Conservation (phyloP, 37 sponge, comb jelly and placozoan species). For the Petrosia ficiformis region DNA sequence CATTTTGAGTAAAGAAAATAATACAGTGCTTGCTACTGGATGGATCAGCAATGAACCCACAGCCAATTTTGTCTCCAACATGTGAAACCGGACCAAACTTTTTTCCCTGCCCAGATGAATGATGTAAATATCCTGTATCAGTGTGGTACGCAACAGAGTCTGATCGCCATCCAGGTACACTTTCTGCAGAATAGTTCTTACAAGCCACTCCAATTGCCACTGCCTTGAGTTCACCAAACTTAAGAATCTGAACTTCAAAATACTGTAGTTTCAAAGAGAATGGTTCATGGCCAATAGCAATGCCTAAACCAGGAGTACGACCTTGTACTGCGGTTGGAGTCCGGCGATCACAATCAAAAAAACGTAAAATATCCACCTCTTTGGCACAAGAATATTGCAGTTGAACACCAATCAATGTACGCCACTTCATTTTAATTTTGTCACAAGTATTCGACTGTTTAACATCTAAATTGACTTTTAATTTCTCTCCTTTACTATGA, state of each 20-base stretch:
- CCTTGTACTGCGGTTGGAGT: background rate
- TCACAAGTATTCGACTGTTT: background rate
- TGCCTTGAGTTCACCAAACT: conserved; percentile 9
- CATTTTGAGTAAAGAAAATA: conserved; percentile 73
- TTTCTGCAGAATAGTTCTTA: conserved; percentile 24
- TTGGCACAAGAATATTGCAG: background rate
- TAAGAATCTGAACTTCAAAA: conserved; percentile 49
- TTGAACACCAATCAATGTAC: conserved; percentile 41
- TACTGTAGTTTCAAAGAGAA: conserved; percentile 54
- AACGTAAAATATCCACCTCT: background rate
- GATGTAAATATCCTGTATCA: conserved; percentile 48
- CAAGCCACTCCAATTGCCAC: conserved; percentile 58
- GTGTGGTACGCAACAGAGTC: conserved; percentile 63
- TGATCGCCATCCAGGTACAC: conserved; percentile 30
- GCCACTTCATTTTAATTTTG: conserved; percentile 25
- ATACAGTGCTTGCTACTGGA: conserved; percentile 29
- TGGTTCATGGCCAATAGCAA: conserved; percentile 24
- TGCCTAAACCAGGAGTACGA: background rate
- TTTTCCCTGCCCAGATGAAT: conserved; percentile 28
- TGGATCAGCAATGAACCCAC: conserved; percentile 29
- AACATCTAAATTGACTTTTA: conserved; percentile 33
- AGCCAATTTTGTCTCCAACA: conserved; percentile 48
- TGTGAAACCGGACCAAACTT: conserved; percentile 49
- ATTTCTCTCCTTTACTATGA: conserved; percentile 29
- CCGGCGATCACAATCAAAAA: conserved; percentile 14